Base-by-base conservation (phyloP, 2,888 invertebrate species). In the Cantharis rustica region DNA sequence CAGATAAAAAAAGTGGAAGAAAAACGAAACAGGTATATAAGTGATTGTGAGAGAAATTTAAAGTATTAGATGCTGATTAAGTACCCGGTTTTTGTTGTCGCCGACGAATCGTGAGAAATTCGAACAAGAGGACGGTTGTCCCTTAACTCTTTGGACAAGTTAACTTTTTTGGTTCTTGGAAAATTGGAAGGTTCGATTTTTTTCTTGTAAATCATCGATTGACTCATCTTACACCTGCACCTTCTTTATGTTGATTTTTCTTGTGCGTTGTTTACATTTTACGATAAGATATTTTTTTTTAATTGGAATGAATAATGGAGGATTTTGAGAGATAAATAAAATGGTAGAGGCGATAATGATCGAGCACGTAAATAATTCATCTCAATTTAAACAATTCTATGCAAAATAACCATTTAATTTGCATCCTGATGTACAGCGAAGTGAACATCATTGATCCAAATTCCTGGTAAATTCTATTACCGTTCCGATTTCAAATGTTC, bases 51-150 rank as follows among this genome's bases (percentile, higher is more conserved):
- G 64, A 66, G 17, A 66, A 20, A 66, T 66, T 66, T 23, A 47
- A 66, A 66, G 64, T 66, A 66, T 66, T 66, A 66, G 64, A 66
- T 20, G 64, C 23, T 66, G 64, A 66, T 73, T 75, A 77, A 76
- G 71, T 75, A 79, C 68, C 77, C 72, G 69, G 69, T 75, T 77
- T 80, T 80, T 76, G 75, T 78, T 72, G 75, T 77, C 69, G 79
- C 80, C 80, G 79, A 79, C 80, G 80, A 78, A 79, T 78, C 80
- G 80, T 80, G 80, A 77, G 80, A 80, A 80, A 78, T 68, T 68
- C 27, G 76, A 80, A 78, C 78, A 75, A 80, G 75, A 75, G 79
- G 47, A 47, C 47, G 69, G 73, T 75, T 63, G 69, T 76, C 66
- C 16, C 72, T 72, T 69, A 26, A 27, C 69, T 61, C 61, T 68